A percentile compares a stretch with the other conserved stretches of the same genome.
Conservation (phyloP, 2,888 invertebrate genomes). For the Amphipoea oculea region DNA sequence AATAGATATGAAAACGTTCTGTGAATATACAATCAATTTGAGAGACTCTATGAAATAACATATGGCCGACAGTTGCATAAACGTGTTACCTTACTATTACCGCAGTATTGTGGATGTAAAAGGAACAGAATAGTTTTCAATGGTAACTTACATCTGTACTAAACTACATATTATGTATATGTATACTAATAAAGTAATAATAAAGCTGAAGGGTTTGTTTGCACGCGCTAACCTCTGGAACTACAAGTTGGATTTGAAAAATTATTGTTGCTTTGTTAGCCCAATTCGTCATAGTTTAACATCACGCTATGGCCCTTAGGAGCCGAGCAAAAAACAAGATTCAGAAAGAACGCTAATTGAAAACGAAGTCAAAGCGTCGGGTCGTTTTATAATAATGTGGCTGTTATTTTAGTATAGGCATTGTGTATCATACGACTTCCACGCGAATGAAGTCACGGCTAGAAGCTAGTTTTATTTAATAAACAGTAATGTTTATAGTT, state of each 20-base stretch:
- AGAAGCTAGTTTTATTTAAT: background rate
- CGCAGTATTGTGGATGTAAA: constrained; percentile 27
- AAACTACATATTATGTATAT: no score
- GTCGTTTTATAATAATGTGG: background rate
- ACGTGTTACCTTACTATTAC: constrained; percentile 32
- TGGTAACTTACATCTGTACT: constrained; percentile 8
- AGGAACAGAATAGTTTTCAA: constrained; percentile 23
- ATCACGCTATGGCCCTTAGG: background rate
- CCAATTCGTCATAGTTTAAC: background rate
- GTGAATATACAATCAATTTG: constrained; percentile 52
- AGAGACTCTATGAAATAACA: constrained; percentile 55
- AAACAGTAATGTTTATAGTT: background rate
- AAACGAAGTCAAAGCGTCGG: background rate
- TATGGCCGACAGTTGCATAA: constrained; percentile 50
- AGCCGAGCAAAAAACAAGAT: background rate
- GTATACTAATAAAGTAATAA: background rate
- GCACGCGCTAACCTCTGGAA: background rate
- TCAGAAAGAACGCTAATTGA: background rate
- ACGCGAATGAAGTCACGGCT: background rate
- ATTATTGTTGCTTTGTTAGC: background rate
- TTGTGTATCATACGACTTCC: background rate
- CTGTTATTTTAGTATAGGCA: background rate
- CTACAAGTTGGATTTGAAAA: background rate
- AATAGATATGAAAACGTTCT: constrained; percentile 46
- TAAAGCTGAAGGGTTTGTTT: background rate